Evolutionary conservation across 1,140 invertebrate genomes (phyloP), one percentile per base, ranked within the genome.

Genomic region (Neodiprion lecontei): DNA sequence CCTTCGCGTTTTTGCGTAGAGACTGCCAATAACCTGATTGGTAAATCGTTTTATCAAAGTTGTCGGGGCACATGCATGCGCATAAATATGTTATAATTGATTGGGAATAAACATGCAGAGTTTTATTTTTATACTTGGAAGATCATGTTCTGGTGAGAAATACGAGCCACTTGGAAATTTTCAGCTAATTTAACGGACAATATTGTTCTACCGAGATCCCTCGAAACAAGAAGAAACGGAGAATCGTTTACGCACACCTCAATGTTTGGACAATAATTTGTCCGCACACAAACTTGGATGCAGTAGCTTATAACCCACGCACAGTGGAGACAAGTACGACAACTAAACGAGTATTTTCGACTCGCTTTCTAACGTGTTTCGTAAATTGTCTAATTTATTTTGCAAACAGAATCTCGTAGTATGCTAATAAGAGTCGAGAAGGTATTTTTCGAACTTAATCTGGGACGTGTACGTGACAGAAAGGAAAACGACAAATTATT

Each of bases 361-460:
- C 11, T 61, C n/a, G 53, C 53, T 61, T 61, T 61, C 53, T 17
- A 61, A 61, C 53, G 53, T 61, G 53, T 61, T 17, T 61, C 53
- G 53, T 61, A 61, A 61, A 61, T 61, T 61, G 53, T 61, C 53
- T 61, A 61, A 61, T 61, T 61, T 61, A 61, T 61, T 61, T 61
- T 61, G 53, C 53, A 61, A 61, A 61, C 53, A 61, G 53, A 61
- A 61, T 61, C 53, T 61, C 53, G 53, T 61, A 61, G 53, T 61
- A 61, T 61, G 53, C 53, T 61, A 61, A 61, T 61, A 61, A 4
- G 53, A 61, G 11, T 61, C 0, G 53, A 61, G 53, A 17, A 40
- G 53, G 53, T 17, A 61, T 61, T 61, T 61, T 61, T 61, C 53
- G 53, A 61, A 61, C 53, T 61, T 17, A 17, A 61, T 14, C 53